Evolutionary conservation across 2,113 vertebrate genomes (phyloP).

Genomic region (Gallinago media): DNA sequence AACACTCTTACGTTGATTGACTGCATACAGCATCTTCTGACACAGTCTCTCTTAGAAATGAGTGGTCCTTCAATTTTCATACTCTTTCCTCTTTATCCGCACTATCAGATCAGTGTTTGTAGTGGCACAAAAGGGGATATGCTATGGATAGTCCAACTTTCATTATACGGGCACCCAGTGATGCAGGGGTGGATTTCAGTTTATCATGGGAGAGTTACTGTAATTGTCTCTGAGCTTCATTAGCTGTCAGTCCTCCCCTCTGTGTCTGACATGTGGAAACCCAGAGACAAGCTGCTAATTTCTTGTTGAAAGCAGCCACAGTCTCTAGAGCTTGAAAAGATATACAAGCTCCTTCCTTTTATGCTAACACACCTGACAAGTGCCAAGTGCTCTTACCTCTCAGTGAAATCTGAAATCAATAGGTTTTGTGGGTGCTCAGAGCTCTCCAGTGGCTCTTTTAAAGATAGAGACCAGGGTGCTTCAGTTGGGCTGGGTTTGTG

Average conservation of each 20-base stretch:
- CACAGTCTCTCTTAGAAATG: background rate
- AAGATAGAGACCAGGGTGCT: background rate
- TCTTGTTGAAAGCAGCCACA: slow-evolving; percentile 49
- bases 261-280: slow-evolving; percentile 36
- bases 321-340: slow-evolving; percentile 36
- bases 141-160: background rate
- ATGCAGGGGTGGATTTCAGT: slow-evolving; percentile 12
- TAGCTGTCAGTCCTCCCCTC: slow-evolving; percentile 43
- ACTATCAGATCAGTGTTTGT: background rate
- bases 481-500: background rate
- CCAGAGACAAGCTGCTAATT: slow-evolving; percentile 47
- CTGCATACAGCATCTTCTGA: background rate
- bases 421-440: background rate
- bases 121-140: background rate
- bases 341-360: background rate
- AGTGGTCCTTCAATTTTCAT: background rate
- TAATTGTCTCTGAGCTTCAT: slow-evolving; percentile 40
- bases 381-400: background rate
- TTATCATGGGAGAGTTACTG: slow-evolving; percentile 32
- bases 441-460: background rate
- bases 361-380: slow-evolving; percentile 14
- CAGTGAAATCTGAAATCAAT: background rate
- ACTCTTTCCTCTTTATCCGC: background rate
- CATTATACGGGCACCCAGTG: background rate
- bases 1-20: background rate